phyloP scores from a whole-genome alignment of 2,113 vertebrate genomes.

The Pelusios castaneus region DNA sequence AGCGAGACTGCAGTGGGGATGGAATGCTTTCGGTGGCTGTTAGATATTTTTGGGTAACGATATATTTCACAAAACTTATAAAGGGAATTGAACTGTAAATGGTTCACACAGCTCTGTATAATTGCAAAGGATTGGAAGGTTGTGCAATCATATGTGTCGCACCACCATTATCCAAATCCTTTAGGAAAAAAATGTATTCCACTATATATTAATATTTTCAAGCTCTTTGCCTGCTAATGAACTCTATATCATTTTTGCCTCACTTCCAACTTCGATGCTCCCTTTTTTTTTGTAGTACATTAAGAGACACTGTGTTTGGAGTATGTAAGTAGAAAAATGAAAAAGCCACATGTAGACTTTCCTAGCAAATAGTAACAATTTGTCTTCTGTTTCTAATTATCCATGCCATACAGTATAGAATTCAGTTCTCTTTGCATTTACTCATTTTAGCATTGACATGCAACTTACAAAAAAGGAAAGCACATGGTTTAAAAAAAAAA shows the following conservation, averaged over 20 bases:
- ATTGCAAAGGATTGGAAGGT: conserved; percentile 37
- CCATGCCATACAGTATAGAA: conserved; percentile 39
- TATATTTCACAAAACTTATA: neutral
- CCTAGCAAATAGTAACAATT: conserved; percentile 44
- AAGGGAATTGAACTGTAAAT: neutral
- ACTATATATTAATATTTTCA: conserved; percentile 42
- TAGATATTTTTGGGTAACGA: neutral
- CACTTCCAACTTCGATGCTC: conserved; percentile 40
- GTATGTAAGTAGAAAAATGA: conserved; percentile 62
- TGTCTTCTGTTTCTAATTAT: conserved; percentile 40
- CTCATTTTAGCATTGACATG: conserved; percentile 10
- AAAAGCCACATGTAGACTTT: conserved; percentile 33
- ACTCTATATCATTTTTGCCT: neutral
- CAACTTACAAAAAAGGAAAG: conserved; percentile 9
- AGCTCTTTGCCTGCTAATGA: neutral
- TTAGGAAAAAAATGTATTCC: conserved; percentile 59
- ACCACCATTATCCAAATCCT: conserved; percentile 36
- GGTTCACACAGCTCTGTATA: neutral
- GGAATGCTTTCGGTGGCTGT: neutral
- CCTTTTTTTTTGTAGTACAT: conserved; percentile 52
- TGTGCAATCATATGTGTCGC: conserved; percentile 41
- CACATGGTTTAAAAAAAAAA: neutral
- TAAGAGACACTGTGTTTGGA: conserved; percentile 33
- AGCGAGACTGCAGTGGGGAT: conserved; percentile 6
- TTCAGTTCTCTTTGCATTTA: conserved; percentile 18